phyloP scores from a whole-genome alignment of 2,888 invertebrate genomes.

The Idaea dimidiata region DNA sequence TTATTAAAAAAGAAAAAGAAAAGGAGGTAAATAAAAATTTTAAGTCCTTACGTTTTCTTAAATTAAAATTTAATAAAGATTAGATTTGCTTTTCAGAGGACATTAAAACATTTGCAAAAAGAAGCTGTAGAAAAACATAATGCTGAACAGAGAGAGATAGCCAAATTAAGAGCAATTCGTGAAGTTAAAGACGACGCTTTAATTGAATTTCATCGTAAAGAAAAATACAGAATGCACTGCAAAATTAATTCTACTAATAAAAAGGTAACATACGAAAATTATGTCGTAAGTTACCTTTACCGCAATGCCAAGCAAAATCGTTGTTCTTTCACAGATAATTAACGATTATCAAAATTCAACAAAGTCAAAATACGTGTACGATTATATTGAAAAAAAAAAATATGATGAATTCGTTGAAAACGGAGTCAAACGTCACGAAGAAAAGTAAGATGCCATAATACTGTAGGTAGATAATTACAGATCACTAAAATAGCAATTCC shows the following conservation, averaged over 20 bases:
- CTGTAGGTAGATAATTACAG: background rate
- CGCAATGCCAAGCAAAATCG: background rate
- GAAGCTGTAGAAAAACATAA: constrained; percentile 34
- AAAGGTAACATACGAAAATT: constrained; percentile 31
- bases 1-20: constrained; percentile 34
- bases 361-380: constrained; percentile 30
- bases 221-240: constrained; percentile 37
- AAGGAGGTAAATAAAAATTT: constrained; percentile 10
- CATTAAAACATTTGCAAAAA: constrained; percentile 27
- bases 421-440: constrained; percentile 32
- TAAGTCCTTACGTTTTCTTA: background rate
- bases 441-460: constrained; percentile 29
- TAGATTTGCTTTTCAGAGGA: constrained; percentile 25
- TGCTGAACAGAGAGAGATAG: constrained; percentile 29
- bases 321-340: constrained; percentile 32
- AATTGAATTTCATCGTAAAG: constrained; percentile 34
- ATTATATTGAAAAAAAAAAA: constrained; percentile 35
- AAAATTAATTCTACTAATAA: constrained; percentile 35
- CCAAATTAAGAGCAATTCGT: constrained; percentile 28
- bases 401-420: constrained; percentile 46
- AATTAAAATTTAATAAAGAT: background rate
- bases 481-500: too few species aligned
- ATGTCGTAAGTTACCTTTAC: too few species aligned
- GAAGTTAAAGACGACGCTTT: constrained; percentile 33
- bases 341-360: constrained; percentile 30